Conservation (phyloP, 2,888 invertebrate species). For the Rhamnusium bicolor region DNA sequence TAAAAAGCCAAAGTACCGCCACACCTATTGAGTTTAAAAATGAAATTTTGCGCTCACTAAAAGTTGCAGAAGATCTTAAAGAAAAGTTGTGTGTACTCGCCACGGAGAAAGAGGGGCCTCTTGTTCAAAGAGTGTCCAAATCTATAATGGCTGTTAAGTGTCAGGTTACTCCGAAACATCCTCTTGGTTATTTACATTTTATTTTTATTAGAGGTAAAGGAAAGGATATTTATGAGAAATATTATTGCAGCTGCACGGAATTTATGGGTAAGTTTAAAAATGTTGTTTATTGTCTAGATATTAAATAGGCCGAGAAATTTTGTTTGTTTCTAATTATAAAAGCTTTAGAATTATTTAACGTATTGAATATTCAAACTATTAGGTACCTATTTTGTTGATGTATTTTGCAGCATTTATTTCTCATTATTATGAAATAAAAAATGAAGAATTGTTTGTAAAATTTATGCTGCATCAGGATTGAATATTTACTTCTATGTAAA, state of each 20-base stretch:
- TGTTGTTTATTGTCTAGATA: no score
- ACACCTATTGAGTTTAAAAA: constrained; percentile 76
- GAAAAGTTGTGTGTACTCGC: constrained; percentile 76
- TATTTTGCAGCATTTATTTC: no score
- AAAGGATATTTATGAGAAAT: constrained; percentile 70
- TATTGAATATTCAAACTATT: no score
- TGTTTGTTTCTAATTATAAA: no score
- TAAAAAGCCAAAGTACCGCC: constrained; percentile 77
- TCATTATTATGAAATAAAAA: no score
- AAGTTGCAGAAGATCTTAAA: constrained; percentile 75
- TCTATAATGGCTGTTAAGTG: constrained; percentile 82
- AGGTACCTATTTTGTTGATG: no score
- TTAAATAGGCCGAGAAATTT: no score
- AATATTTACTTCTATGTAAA: no score
- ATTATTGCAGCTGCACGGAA: constrained; percentile 61
- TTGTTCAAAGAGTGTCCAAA: constrained; percentile 81
- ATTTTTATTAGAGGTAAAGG: constrained; percentile 74
- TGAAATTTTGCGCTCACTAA: constrained; percentile 75
- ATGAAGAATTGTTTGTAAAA: no score
- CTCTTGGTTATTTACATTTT: constrained; percentile 81
- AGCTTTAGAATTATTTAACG: no score
- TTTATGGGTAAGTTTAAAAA: constrained; percentile 51
- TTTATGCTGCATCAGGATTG: no score
- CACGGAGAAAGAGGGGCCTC: constrained; percentile 75
- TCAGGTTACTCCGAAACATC: constrained; percentile 78